phyloP scores from a whole-genome alignment of 2,888 invertebrate species.

The Dynastes grantii region DNA sequence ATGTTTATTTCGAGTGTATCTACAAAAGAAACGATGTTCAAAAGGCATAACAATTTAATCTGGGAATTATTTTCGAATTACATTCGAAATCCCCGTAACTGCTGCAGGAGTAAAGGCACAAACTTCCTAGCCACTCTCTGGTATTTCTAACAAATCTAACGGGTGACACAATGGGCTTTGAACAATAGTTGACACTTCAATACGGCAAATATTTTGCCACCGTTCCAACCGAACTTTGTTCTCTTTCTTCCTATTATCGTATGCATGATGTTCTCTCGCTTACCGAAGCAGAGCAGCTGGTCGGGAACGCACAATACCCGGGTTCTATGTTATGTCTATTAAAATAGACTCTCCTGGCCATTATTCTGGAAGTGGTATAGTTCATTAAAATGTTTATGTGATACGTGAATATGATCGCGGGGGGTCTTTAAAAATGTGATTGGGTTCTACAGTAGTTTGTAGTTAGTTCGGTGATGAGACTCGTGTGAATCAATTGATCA shows the following conservation, averaged over 20 bases:
- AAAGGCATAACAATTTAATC: slow-evolving; percentile 52
- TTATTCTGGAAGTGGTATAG: slow-evolving; percentile 68
- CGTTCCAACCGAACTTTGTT: slow-evolving; percentile 60
- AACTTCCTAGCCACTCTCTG: slow-evolving; percentile 41
- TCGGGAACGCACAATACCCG: slow-evolving; percentile 65
- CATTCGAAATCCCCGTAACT: slow-evolving; percentile 57
- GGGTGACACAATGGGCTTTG: slow-evolving; percentile 65
- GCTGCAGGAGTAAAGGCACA: slow-evolving; percentile 32
- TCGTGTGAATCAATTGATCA: slow-evolving; percentile 57
- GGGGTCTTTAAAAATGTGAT: slow-evolving; percentile 62
- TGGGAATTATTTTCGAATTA: slow-evolving; percentile 63
- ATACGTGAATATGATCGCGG: slow-evolving; percentile 65
- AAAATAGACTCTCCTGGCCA: slow-evolving; percentile 67
- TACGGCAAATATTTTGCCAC: slow-evolving; percentile 70
- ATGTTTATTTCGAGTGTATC: slow-evolving; percentile 7
- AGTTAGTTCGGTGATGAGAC: slow-evolving; percentile 53
- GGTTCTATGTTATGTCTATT: slow-evolving; percentile 68
- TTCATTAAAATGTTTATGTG: slow-evolving; percentile 71
- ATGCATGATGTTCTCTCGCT: slow-evolving; percentile 58
- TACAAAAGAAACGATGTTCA: slow-evolving; percentile 19
- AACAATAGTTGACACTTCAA: slow-evolving; percentile 71
- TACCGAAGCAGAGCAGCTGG: slow-evolving; percentile 64
- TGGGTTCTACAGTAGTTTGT: slow-evolving; percentile 55
- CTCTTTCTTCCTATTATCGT: slow-evolving; percentile 58
- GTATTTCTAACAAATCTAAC: slow-evolving; percentile 68